Evolutionary conservation across 1,140 invertebrate species (phyloP).

Genomic region (Polyergus mexicanus): DNA sequence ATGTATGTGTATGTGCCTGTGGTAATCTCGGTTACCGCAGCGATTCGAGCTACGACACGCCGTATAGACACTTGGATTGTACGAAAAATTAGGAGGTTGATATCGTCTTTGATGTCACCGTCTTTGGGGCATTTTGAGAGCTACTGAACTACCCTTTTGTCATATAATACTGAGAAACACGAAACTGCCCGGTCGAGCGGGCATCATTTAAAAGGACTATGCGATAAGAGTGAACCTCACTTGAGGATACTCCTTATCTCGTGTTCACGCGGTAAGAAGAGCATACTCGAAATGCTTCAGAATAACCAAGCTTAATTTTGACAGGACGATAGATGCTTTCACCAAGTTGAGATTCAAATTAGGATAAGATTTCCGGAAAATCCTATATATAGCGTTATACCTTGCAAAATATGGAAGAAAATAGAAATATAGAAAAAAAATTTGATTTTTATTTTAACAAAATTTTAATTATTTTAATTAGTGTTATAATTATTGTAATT

Average conservation of each 20-base stretch:
- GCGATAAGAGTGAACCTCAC: not conserved
- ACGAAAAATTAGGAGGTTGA: slow-evolving; percentile 30
- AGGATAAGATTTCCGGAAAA: not conserved
- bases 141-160: slow-evolving; percentile 51
- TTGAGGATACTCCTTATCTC: slow-evolving; percentile 10
- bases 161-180: slow-evolving; percentile 28
- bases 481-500: not conserved
- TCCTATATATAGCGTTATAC: not conserved
- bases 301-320: slow-evolving; percentile 43
- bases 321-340: not conserved
- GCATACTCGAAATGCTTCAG: not conserved
- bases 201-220: slow-evolving; percentile 43
- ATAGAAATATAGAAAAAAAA: slow-evolving; percentile 8
- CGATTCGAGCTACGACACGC: slow-evolving; percentile 22
- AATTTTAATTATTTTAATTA: slow-evolving; percentile 17
- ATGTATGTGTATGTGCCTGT: not conserved
- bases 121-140: not conserved
- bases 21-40: slow-evolving; percentile 33
- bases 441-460: slow-evolving; percentile 6
- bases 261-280: slow-evolving; percentile 1
- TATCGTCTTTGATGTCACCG: slow-evolving; percentile 20
- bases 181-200: slow-evolving; percentile 20
- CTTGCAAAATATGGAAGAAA: not conserved
- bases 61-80: not conserved
- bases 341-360: not conserved